Conservation (phyloP, 2,888 invertebrate species). For the Linyphia triangularis region DNA sequence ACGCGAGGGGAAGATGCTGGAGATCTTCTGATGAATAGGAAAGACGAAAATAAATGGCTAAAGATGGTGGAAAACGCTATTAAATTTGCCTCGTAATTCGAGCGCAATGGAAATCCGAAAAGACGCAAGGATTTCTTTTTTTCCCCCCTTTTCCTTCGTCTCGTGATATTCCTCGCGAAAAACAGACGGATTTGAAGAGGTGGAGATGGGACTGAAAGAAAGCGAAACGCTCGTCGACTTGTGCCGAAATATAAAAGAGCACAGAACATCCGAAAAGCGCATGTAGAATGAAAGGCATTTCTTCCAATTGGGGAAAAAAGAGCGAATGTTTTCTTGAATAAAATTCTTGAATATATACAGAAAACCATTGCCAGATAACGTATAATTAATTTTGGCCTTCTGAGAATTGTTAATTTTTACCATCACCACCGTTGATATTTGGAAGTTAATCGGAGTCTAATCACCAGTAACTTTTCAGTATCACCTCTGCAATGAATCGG, state of each 20-base stretch:
- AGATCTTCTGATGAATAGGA: neutral
- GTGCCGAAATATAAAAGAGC: neutral
- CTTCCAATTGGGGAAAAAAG: too few relatives aligned
- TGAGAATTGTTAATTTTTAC: too few relatives aligned
- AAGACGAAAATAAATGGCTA: slow-evolving; percentile 54
- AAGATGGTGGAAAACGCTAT: slow-evolving; percentile 55
- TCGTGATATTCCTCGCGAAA: neutral
- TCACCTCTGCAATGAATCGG: too few relatives aligned
- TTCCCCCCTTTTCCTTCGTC: neutral
- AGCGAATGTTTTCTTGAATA: too few relatives aligned
- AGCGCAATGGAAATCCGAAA: slow-evolving; percentile 23
- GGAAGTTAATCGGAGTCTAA: too few relatives aligned
- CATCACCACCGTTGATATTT: too few relatives aligned
- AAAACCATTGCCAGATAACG: too few relatives aligned
- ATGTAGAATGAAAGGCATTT: too few relatives aligned
- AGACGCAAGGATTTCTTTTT: neutral
- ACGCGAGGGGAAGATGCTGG: too few relatives aligned
- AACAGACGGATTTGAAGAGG: neutral
- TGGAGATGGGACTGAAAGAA: neutral
- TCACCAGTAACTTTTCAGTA: too few relatives aligned
- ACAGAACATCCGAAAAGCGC: neutral
- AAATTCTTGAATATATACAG: too few relatives aligned
- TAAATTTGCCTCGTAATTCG: slow-evolving; percentile 61
- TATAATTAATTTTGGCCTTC: too few relatives aligned
- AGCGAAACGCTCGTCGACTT: neutral